Evolutionary conservation across 2,797 vertebrate genomes (phyloP), one percentile per base, ranked within the genome.

Genomic region (Dendrocincla tyrannina): DNA sequence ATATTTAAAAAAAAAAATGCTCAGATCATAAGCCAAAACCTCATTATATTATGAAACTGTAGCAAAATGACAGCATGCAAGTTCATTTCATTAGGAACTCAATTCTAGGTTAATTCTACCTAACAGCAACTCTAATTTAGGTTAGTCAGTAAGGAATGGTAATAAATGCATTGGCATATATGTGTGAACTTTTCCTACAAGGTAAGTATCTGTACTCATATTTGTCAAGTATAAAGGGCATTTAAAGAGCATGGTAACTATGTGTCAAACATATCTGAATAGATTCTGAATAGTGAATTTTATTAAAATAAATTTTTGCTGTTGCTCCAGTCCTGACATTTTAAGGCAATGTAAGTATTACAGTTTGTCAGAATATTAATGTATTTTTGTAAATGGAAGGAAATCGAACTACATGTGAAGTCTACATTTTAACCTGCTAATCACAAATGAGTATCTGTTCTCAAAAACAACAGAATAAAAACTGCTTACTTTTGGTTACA

Each of bases 321-420:
- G 70, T 82, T 93, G 23, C 74, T 94, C 59, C 93, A 87, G 73
- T 86, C 89, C 81, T 95, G 96, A 91, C 81, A 93, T 96, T 96
- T 96, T 85, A 82, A 91, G 17, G 33, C 37, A 87, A 81, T 70
- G 80, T 76, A 92, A 74, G 42, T 64, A 32, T 62, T 91, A 78
- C 39, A 32, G 13, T 78, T 91, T 84, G 58, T 73, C 72, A 82
- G 77, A 33, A 50, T 91, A 78, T 28, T 76, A 84, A 91, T 87
- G 17, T 60, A n/a, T 81, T 75, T 88, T 85, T 80, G 17, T 53
- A 84, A 93, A 64, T 37, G 47, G 78, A 70, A 87, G 80, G 32
- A 53, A 96, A 67, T 10, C 20, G 35, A 88, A 23, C 41, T 55
- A 83, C 22, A 76, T 67, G 39, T 85, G 27, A 90, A 83, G 16